Percentiles rank a stretch among this genome's conserved stretches.
These are phyloP conservation scores for Lytechinus pictus DNA, from an alignment of 35 echinoderm and acorn worm genomes.

Conservation along the genomic window DNA sequence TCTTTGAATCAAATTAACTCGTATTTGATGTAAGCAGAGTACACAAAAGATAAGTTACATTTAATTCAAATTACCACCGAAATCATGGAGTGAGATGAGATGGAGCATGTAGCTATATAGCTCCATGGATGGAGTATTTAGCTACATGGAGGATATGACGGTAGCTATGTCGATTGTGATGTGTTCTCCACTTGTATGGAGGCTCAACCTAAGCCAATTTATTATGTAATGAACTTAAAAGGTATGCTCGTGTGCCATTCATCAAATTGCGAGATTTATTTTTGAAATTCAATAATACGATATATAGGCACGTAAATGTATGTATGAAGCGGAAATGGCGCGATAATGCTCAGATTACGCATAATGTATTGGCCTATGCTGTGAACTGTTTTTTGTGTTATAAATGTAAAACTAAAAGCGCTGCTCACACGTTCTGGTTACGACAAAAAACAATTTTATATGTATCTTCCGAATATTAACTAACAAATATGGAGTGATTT, in stretches of 20 bases:
- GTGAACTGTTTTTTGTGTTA: too few relatives aligned
- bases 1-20: neutral
- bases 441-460: too few relatives aligned
- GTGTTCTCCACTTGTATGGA: neutral
- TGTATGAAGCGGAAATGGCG: neutral
- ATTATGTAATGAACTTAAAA: neutral
- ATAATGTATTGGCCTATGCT: too few relatives aligned
- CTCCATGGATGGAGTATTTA: too few relatives aligned
- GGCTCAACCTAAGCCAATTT: neutral
- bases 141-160: too few relatives aligned
- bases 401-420: too few relatives aligned
- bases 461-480: too few relatives aligned
- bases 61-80: neutral
- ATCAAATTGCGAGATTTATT: neutral
- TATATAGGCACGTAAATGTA: neutral
- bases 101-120: too few relatives aligned
- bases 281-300: neutral
- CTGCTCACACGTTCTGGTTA: too few relatives aligned
- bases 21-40: neutral
- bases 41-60: neutral
- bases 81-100: neutral
- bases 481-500: neutral
- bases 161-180: neutral
- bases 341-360: too few relatives aligned
- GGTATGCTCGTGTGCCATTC: neutral